A percentile compares a stretch with the other conserved stretches of the same genome.
Evolutionary conservation across 2,113 vertebrate genomes (phyloP).

Genomic region (Pseudorectes ferrugineus): DNA sequence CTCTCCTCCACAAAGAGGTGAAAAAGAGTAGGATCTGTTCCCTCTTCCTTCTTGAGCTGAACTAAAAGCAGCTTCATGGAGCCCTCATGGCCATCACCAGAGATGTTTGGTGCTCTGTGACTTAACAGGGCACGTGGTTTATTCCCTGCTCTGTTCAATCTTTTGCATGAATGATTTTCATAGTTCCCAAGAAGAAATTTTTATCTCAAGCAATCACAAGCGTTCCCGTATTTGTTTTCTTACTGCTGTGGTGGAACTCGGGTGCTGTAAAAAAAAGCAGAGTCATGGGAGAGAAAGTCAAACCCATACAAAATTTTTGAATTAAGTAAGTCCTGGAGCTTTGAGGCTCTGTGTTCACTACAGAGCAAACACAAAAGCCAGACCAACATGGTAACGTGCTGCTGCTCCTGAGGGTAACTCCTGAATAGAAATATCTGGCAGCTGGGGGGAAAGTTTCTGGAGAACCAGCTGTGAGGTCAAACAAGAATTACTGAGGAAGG

Average conservation of each 20-base stretch:
- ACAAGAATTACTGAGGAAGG: conserved; percentile 42
- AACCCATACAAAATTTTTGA: background rate
- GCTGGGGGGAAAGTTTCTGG: background rate
- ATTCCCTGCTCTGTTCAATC: background rate
- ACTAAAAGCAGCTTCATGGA: background rate
- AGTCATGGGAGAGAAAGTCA: background rate
- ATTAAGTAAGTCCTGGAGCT: background rate
- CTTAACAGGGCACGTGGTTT: background rate
- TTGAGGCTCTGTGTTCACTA: background rate
- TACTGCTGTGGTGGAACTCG: background rate
- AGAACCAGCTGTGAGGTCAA: conserved; percentile 6
- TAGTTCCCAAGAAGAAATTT: background rate
- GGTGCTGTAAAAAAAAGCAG: background rate
- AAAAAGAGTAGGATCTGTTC: background rate
- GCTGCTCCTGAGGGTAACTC: background rate
- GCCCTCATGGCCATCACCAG: background rate
- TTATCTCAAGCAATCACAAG: background rate
- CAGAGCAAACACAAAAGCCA: background rate
- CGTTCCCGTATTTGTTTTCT: background rate
- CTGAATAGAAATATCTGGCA: background rate
- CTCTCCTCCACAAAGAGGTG: background rate
- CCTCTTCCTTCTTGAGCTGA: background rate
- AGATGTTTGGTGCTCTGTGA: no score
- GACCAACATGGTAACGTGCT: background rate
- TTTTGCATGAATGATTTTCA: background rate